These are phyloP conservation scores for Clunio marinus DNA, from an alignment of 2,888 invertebrate species.

Conservation along the genomic window DNA sequence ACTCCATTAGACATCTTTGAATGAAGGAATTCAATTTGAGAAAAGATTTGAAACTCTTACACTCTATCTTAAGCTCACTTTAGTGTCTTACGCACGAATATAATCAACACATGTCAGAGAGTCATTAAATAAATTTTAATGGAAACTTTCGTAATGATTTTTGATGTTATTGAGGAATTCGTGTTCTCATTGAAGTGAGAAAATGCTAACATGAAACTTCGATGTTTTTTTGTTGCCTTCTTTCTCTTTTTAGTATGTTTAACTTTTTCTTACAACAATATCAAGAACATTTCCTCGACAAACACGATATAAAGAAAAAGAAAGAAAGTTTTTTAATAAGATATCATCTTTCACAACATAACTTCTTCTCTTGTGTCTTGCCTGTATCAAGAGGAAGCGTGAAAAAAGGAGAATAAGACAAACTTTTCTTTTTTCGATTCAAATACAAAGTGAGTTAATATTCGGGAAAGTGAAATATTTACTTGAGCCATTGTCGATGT, in stretches of 20 bases:
- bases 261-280: neutral
- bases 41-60: neutral
- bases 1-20: neutral
- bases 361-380: neutral
- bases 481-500: neutral
- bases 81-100: no score
- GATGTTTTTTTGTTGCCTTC: neutral
- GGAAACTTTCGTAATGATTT: neutral
- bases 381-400: neutral
- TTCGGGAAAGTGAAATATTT: neutral
- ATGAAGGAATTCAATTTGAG: no score
- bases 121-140: neutral
- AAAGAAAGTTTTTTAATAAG: slow-evolving; percentile 27
- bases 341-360: slow-evolving; percentile 21
- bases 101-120: slow-evolving; percentile 13
- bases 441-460: slow-evolving; percentile 10
- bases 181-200: neutral
- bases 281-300: neutral
- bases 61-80: neutral
- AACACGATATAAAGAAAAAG: neutral
- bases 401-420: neutral
- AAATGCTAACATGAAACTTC: neutral
- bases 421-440: slow-evolving; percentile 10
- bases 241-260: neutral
- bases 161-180: neutral